A percentile compares a stretch with the other conserved stretches of the same genome.
These are phyloP conservation scores for Macropodus opercularis DNA, from an alignment of 2,797 vertebrate genomes.

Conservation along the genomic window DNA sequence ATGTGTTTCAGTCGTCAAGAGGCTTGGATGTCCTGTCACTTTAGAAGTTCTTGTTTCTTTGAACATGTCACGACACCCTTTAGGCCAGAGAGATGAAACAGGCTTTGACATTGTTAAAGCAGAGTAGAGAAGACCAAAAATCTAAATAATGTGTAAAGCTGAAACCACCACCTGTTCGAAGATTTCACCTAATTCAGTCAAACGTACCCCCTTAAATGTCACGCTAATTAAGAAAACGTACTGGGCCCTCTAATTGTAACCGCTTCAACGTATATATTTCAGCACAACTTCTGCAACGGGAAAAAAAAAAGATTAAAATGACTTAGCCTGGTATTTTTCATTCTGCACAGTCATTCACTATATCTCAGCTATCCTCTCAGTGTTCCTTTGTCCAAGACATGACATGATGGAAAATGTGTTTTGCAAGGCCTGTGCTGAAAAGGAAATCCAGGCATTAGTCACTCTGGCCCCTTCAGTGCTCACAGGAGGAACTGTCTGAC, in stretches of 20 bases:
- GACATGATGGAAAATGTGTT: slow-evolving; percentile 71
- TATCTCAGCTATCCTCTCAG: slow-evolving; percentile 36
- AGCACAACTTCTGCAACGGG: not conserved
- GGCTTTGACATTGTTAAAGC: slow-evolving; percentile 60
- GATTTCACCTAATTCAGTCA: slow-evolving; percentile 51
- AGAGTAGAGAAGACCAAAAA: slow-evolving; percentile 53
- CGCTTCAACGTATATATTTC: not conserved
- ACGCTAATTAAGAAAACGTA: slow-evolving; percentile 14
- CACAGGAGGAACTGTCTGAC: slow-evolving; percentile 57
- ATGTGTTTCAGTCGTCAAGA: slow-evolving; percentile 80
- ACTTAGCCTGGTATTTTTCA: slow-evolving; percentile 8
- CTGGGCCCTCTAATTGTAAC: slow-evolving; percentile 1
- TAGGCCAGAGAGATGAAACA: slow-evolving; percentile 57
- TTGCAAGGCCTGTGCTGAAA: slow-evolving; percentile 41
- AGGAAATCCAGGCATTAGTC: slow-evolving; percentile 68
- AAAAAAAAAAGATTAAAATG: slow-evolving; percentile 19
- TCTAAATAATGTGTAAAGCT: slow-evolving; percentile 42
- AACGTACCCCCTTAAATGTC: slow-evolving; percentile 2
- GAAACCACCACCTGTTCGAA: slow-evolving; percentile 62
- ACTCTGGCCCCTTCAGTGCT: slow-evolving; percentile 38
- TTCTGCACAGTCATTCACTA: slow-evolving; percentile 16
- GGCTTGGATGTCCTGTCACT: slow-evolving; percentile 66
- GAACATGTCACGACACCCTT: slow-evolving; percentile 48
- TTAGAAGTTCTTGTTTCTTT: slow-evolving; percentile 64
- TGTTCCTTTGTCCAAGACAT: slow-evolving; percentile 45